A percentile compares a stretch with the other conserved stretches of the same genome.
phyloP scores from a whole-genome alignment of 2,797 vertebrate genomes.

The Taeniopygia guttata region DNA sequence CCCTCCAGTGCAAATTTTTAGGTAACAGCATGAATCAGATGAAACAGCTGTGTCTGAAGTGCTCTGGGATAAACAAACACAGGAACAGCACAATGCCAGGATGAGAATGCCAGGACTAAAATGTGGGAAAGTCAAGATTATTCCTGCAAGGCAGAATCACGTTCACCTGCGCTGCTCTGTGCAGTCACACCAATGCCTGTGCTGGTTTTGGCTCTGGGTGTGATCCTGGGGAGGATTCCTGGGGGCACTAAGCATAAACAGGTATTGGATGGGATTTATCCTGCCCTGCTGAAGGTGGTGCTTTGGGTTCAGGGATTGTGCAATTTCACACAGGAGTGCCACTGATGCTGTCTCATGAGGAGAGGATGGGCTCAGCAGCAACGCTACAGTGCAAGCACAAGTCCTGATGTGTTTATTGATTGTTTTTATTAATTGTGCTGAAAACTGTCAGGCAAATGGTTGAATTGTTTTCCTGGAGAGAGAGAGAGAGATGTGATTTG shows the following conservation, averaged over 20 bases:
- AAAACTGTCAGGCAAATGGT: not conserved
- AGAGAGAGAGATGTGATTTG: not conserved
- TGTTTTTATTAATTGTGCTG: not conserved
- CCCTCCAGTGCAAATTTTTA: not conserved
- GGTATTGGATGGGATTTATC: not conserved
- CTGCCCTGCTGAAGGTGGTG: not conserved
- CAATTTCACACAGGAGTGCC: not conserved
- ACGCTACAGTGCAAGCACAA: fast-evolving
- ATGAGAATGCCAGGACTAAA: not conserved
- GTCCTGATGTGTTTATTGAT: not conserved
- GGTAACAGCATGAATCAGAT: not conserved
- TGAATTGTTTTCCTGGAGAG: not conserved
- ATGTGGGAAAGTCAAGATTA: not conserved
- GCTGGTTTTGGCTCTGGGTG: not conserved
- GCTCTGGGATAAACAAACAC: not conserved
- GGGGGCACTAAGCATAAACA: not conserved
- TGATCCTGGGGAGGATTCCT: not conserved
- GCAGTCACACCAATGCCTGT: not conserved
- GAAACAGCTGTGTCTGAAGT: not conserved
- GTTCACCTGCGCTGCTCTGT: not conserved
- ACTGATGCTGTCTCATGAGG: not conserved
- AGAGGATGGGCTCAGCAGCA: not conserved
- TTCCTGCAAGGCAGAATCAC: not conserved
- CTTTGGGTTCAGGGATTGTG: not conserved
- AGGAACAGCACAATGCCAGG: not conserved